These are phyloP conservation scores for Gnathochromis pfefferi DNA, from an alignment of 2,113 vertebrate species.

Conservation along the genomic window DNA sequence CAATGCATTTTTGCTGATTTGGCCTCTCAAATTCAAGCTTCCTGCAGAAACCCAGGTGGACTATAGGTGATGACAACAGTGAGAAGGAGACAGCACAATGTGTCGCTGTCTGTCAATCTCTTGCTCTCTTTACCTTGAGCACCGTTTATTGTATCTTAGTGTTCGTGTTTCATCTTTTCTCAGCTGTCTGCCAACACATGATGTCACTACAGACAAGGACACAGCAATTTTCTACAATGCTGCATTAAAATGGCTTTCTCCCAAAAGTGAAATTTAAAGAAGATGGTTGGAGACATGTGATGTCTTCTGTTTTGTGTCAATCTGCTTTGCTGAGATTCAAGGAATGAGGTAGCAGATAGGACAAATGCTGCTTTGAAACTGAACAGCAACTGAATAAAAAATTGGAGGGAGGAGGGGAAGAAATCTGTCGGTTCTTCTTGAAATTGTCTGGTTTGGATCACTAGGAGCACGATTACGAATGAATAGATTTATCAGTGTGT, in stretches of 20 bases:
- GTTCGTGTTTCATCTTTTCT: not conserved
- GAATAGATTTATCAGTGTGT: not conserved
- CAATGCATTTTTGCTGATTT: conserved; percentile 5
- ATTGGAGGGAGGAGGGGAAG: not conserved
- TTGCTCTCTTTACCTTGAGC: not conserved
- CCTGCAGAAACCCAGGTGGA: not conserved
- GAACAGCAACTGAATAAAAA: conserved; percentile 17
- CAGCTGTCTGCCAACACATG: not conserved
- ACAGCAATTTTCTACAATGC: not conserved
- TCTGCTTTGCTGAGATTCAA: conserved; percentile 7
- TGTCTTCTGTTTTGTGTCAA: conserved; percentile 37
- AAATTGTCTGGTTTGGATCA: conserved; percentile 39
- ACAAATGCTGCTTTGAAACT: conserved; percentile 27
- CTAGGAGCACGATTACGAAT: not conserved
- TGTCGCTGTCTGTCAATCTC: not conserved
- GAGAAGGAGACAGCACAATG: not conserved
- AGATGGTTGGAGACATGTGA: conserved; percentile 5
- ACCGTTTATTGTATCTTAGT: not conserved
- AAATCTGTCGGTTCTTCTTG: not conserved
- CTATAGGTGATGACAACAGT: not conserved
- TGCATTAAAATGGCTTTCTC: not conserved
- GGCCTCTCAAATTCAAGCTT: not conserved
- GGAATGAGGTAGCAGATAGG: conserved; percentile 5
- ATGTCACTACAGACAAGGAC: not conserved
- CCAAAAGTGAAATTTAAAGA: not conserved